Percentiles rank a stretch among this genome's conserved stretches.
phyloP scores from a whole-genome alignment of 2,113 vertebrate genomes.

The Sinocyclocheilus rhinocerous region DNA sequence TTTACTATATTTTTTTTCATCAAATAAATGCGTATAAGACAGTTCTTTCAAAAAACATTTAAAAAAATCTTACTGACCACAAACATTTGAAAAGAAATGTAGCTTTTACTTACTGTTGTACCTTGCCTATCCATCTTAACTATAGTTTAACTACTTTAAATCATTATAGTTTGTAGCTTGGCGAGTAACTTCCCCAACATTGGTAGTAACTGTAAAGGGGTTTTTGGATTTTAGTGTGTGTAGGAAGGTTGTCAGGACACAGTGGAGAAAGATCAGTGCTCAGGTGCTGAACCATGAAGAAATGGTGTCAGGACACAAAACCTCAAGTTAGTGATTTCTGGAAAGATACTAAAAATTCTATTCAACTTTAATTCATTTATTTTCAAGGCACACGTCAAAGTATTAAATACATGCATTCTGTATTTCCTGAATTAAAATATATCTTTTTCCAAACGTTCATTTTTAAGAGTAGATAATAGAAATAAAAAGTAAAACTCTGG shows the following conservation, averaged over 20 bases:
- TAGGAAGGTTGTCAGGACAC: neutral
- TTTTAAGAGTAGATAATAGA: neutral
- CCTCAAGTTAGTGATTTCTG: neutral
- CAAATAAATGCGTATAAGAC: too few relatives aligned
- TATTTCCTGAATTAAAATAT: neutral
- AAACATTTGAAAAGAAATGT: neutral
- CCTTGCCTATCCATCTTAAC: too few relatives aligned
- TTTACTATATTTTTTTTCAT: too few relatives aligned
- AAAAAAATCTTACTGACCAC: neutral
- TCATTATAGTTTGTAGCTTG: too few relatives aligned
- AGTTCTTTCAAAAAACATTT: neutral
- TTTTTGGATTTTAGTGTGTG: neutral
- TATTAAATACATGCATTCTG: slow-evolving; percentile 1
- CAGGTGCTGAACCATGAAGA: neutral
- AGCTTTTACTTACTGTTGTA: too few relatives aligned
- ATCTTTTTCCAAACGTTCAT: neutral
- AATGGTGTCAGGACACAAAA: neutral
- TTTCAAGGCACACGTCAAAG: neutral
- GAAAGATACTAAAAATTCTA: slow-evolving; percentile 11
- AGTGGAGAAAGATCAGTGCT: neutral
- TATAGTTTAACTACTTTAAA: too few relatives aligned
- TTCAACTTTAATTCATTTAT: slow-evolving; percentile 11
- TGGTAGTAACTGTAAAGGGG: neutral
- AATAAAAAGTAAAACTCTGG: neutral
- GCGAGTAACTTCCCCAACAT: too few relatives aligned